phyloP scores from a whole-genome alignment of 2,888 invertebrate species.

The Eugnorisma glareosa region DNA sequence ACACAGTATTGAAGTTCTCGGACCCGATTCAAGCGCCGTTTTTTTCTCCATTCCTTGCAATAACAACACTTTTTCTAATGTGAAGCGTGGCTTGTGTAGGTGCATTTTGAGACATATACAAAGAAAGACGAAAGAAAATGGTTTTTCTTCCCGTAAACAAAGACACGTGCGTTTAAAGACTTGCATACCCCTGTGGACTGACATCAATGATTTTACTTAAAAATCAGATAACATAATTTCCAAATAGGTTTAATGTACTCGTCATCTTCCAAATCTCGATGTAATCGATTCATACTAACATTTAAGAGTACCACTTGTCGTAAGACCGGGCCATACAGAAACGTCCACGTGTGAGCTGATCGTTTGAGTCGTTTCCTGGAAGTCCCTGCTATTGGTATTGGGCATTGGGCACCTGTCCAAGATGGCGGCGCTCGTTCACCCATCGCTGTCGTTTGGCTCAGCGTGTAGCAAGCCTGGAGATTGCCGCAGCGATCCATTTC shows the following conservation, averaged over 20 bases:
- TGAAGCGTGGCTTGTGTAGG: neutral
- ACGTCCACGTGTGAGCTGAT: neutral
- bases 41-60: neutral
- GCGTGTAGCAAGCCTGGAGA: constrained; percentile 15
- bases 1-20: neutral
- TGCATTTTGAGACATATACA: neutral
- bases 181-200: no score
- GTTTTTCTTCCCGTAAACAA: neutral
- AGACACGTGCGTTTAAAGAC: no score
- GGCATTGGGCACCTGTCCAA: constrained; percentile 57
- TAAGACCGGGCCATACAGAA: neutral
- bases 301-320: neutral
- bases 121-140: neutral
- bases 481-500: constrained; percentile 48
- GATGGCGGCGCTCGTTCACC: constrained; percentile 14
- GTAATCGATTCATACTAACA: neutral
- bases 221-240: neutral
- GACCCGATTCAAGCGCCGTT: neutral
- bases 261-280: neutral
- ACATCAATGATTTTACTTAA: neutral
- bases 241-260: neutral
- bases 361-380: constrained; percentile 10
- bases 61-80: neutral
- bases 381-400: constrained; percentile 16
- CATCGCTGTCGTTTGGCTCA: constrained; percentile 51